Evolutionary conservation across 1,140 invertebrate genomes (phyloP).

Genomic region (Maniola jurtina): DNA sequence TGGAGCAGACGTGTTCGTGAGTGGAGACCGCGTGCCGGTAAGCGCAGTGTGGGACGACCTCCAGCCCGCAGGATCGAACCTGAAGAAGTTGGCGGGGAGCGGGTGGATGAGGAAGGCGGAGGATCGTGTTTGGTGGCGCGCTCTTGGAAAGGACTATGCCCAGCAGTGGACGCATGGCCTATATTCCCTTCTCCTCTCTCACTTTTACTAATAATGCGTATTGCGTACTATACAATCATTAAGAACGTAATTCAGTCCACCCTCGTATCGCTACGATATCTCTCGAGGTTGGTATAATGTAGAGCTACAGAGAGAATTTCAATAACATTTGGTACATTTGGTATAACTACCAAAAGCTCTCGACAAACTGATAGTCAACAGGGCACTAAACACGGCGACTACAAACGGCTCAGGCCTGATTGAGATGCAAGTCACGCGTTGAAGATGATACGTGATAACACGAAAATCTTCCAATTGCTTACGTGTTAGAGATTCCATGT

Average conservation of each 20-base stretch:
- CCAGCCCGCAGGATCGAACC: no score
- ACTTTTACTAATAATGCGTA: no score
- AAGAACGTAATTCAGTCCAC: neutral
- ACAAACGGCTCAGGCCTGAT: conserved; percentile 39
- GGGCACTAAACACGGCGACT: conserved; percentile 45
- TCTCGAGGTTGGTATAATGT: neutral
- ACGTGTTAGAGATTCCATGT: conserved; percentile 49
- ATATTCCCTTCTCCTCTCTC: no score
- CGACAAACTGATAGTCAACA: conserved; percentile 49
- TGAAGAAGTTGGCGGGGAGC: no score
- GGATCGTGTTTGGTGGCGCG: no score
- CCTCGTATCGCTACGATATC: neutral
- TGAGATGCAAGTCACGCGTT: conserved; percentile 57
- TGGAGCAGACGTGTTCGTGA: no score
- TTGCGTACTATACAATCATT: no score
- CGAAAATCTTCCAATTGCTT: conserved; percentile 75
- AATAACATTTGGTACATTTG: conserved; percentile 12
- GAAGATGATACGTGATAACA: conserved; percentile 77
- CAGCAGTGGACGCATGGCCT: no score
- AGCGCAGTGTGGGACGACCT: no score
- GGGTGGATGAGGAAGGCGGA: no score
- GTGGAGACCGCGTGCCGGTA: no score
- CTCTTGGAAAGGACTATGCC: no score
- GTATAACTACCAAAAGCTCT: conserved; percentile 18
- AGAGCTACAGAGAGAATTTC: conserved; percentile 3